Evolutionary conservation across 2,888 invertebrate species (phyloP), one percentile per base, ranked within the genome.

Genomic region (Noctua fimbriata): DNA sequence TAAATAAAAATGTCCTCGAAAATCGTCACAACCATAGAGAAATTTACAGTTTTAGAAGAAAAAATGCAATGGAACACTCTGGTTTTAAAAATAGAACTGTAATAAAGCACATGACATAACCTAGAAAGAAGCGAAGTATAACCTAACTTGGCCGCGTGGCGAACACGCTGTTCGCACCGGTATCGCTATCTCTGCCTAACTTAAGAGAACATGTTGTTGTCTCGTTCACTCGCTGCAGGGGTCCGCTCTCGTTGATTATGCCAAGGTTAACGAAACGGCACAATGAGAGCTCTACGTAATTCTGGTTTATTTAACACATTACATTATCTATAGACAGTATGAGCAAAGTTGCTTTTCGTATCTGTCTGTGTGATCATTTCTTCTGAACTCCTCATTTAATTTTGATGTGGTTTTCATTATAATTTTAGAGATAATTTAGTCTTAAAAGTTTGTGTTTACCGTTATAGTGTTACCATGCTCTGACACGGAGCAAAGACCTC

Each of bases 121-220:
- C 95, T 95, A 79, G 55, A 91, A 95, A 94, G 44, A 44, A 16
- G n/a, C 16, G 44, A 67, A 89, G 69, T 55, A 79, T 88, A 90
- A 89, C 87, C 86, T 87, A 73, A 87, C 91, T 85, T 78, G 28
- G 65, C 76, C 92, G 88, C 95, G 94, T 94, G 94, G 93, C 83
- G 18, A 86, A 89, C 95, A 95, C 95, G 94, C 93, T 91, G 90
- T 88, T 14, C 32, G 89, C 91, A 92, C 94, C 94, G 94, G 93
- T 92, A 91, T 69, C 9, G 63, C 78, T 74, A 75, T 92, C 90
- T 84, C 91, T 60, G 47, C 92, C 89, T 60, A 52, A 78, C 90
- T 44, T 81, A 47, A 32, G 16, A 67, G 63, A 16, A 41, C 49
- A 16, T 71, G 32, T 73, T 36, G 73, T 12, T 9, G 70, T 82